phyloP scores from a whole-genome alignment of 2,113 vertebrate genomes.

The Rhizomys pruinosus region DNA sequence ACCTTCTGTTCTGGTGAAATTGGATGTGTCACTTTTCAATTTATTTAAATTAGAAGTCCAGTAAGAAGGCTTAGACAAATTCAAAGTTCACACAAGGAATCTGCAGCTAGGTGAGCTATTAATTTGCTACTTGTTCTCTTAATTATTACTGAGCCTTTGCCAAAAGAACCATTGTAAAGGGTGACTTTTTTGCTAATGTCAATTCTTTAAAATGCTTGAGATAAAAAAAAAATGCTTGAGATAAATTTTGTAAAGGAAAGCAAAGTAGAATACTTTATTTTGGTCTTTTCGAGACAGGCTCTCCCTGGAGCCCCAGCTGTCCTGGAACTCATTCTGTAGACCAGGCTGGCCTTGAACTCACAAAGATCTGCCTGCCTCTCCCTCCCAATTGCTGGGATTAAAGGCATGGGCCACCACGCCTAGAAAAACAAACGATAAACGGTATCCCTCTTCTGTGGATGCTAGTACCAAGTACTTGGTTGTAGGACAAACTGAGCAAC shows the following conservation, averaged over 20 bases:
- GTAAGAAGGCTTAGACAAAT: background rate
- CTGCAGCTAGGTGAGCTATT: background rate
- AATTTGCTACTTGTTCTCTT: background rate
- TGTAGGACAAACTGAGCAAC: too few species aligned
- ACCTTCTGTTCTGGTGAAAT: background rate
- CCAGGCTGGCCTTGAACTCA: too few species aligned
- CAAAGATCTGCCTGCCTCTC: too few species aligned
- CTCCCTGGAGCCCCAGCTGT: too few species aligned
- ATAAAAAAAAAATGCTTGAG: background rate
- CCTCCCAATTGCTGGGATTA: too few species aligned
- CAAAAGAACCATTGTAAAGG: background rate
- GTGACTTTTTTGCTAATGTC: background rate
- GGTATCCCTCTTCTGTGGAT: too few species aligned
- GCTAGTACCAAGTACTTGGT: too few species aligned
- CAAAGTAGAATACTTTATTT: too few species aligned
- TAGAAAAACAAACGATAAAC: too few species aligned
- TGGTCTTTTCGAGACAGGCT: too few species aligned
- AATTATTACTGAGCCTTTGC: constrained; percentile 5
- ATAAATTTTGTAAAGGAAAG: background rate
- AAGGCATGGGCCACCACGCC: too few species aligned
- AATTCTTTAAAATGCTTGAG: background rate
- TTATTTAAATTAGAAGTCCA: constrained; percentile 17
- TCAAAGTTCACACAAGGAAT: background rate
- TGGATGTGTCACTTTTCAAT: background rate
- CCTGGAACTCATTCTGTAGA: too few species aligned